Evolutionary conservation across 2,113 vertebrate genomes (phyloP).

Genomic region (Tetrax tetrax): DNA sequence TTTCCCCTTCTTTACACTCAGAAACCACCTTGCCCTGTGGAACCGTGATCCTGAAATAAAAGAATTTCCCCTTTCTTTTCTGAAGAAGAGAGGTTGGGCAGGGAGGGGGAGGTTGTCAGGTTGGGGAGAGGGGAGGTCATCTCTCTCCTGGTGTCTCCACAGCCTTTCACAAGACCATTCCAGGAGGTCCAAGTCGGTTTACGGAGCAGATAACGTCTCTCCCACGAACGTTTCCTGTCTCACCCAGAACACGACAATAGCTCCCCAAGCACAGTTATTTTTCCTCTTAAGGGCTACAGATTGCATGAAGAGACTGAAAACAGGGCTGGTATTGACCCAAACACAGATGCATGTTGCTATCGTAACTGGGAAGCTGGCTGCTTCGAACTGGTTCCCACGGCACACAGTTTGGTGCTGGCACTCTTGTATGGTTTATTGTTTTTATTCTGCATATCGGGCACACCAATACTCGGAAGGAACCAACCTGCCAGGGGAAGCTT

Average conservation of each 20-base stretch:
- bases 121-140: background rate
- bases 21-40: background rate
- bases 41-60: background rate
- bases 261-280: background rate
- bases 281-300: background rate
- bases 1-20: background rate
- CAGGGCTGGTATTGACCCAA: conserved; percentile 28
- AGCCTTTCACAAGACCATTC: background rate
- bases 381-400: background rate
- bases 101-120: background rate
- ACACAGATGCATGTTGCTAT: background rate
- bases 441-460: background rate
- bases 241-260: conserved; percentile 38
- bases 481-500: conserved; percentile 89
- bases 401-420: conserved; percentile 35
- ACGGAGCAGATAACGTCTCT: background rate
- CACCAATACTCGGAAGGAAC: conserved; percentile 40
- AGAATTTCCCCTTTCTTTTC: background rate
- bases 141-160: background rate
- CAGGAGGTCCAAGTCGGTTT: background rate
- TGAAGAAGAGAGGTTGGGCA: background rate
- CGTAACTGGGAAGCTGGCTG: background rate
- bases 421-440: conserved; percentile 28
- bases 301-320: background rate
- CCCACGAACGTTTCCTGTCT: conserved; percentile 25